Percentiles rank a stretch among this genome's conserved stretches.
Conservation (phyloP, 2,113 vertebrate genomes). For the Eolophus roseicapilla region DNA sequence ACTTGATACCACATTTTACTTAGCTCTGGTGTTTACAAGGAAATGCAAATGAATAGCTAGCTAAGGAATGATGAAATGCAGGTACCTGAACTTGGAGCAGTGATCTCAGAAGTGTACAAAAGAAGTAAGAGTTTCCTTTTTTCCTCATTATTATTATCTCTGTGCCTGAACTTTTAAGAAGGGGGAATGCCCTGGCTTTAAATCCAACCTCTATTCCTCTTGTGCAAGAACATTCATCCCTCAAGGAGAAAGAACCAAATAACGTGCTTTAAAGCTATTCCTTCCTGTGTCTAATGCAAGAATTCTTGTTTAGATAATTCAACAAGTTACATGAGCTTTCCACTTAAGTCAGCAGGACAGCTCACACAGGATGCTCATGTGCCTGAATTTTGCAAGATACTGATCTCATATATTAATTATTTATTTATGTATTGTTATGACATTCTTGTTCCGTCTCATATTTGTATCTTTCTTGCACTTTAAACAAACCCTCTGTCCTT, state of each 20-base stretch:
- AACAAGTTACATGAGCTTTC: background rate
- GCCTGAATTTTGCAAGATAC: background rate
- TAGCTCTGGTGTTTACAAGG: background rate
- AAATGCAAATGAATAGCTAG: background rate
- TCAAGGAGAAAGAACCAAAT: background rate
- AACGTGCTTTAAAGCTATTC: background rate
- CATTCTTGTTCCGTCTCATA: background rate
- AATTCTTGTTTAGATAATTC: constrained; percentile 11
- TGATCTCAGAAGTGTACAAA: background rate
- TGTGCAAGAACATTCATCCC: background rate
- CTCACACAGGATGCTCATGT: background rate
- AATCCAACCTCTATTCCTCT: background rate
- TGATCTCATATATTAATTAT: background rate
- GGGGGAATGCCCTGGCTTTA: background rate
- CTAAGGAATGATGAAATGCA: background rate
- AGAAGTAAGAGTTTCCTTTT: background rate
- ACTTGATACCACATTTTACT: background rate
- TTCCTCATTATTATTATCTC: background rate
- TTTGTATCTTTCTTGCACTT: background rate
- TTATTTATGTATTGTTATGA: background rate
- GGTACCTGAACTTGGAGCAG: background rate
- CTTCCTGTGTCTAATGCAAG: background rate
- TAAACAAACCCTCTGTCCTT: background rate
- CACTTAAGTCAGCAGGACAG: constrained; percentile 27
- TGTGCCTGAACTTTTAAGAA: background rate